Evolutionary conservation across 2,113 vertebrate genomes (phyloP), one percentile per base, ranked within the genome.

Genomic region (Nibea coibor): DNA sequence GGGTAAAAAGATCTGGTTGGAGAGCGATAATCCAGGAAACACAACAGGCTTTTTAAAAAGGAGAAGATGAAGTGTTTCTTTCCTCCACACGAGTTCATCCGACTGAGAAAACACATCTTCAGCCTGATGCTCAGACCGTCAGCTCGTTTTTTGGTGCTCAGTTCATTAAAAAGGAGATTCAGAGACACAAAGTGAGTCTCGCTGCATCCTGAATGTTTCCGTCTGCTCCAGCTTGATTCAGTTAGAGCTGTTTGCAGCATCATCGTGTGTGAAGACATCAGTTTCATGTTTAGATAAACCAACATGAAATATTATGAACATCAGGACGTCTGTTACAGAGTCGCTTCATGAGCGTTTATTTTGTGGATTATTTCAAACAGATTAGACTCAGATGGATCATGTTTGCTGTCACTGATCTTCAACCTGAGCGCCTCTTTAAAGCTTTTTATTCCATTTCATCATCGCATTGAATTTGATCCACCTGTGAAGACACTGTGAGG

Each of bases 31-130:
- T 9, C 4, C 2, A 69, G 75, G 75, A 85, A 75, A 84, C 53
- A 61, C 78, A 65, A 22, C 69, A 71, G 42, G 2, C 66, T 48
- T 54, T 65, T 43, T 47, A 28, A 61, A n/a, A 31, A 14, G 14
- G 58, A 53, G 70, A 19, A 64, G 50, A 84, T 43, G 75, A 82
- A 31, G 82, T 76, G 83, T 70, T 65, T n/a, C 35, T 50, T 53
- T 69, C 62, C 45, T 48, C 22, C 59, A 72, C 59, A 57, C 53
- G 5, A 45, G 43, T 12, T 14, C 43, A 45, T 45, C 43, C 43
- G 14, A 14, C 43, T 45, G 43, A 45, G 43, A 9, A 39, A 39
- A 39, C 35, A 39, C 35, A 9, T 9, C 35, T 39, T 39, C 35
- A 39, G 31, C 2, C 35, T 39, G 24, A 26, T 39, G 35, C 35